Conservation (phyloP, 2,797 vertebrate genomes). For the Todus mexicanus region DNA sequence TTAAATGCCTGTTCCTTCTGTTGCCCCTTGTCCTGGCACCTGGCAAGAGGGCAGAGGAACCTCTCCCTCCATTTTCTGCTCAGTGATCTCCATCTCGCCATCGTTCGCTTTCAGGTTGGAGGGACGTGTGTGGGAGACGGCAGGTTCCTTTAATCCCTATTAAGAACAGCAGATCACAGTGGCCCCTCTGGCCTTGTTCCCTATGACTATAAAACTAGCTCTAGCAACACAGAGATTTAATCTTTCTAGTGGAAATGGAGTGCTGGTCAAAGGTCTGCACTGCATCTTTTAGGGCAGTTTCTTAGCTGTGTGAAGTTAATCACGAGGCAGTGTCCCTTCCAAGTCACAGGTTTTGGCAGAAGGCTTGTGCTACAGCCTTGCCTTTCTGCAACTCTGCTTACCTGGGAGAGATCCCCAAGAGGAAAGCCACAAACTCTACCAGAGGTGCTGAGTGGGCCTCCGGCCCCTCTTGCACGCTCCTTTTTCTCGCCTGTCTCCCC, state of each 20-base stretch:
- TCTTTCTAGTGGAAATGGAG: slow-evolving; percentile 63
- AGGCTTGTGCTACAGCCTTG: not conserved
- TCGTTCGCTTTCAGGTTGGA: not conserved
- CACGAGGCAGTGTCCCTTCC: not conserved
- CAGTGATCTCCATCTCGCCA: slow-evolving; percentile 23
- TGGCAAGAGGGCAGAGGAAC: slow-evolving; percentile 47
- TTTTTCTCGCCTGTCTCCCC: not conserved
- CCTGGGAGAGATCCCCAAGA: not conserved
- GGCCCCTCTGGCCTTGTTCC: slow-evolving; percentile 59
- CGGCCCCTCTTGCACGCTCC: not conserved
- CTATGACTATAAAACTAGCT: slow-evolving; percentile 55
- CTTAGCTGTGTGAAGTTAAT: slow-evolving; percentile 40
- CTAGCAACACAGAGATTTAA: slow-evolving; percentile 43
- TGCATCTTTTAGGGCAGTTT: slow-evolving; percentile 35
- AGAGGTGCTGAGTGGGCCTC: accelerated
- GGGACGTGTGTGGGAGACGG: not conserved
- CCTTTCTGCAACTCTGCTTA: not conserved
- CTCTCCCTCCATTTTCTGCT: slow-evolving; percentile 38
- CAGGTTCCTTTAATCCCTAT: slow-evolving; percentile 54
- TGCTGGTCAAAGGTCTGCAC: slow-evolving; percentile 2
- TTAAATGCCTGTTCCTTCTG: not conserved
- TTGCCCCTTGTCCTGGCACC: slow-evolving; percentile 16
- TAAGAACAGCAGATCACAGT: slow-evolving; percentile 59
- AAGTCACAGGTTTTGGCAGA: not conserved
- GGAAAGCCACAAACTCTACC: not conserved